Evolutionary conservation across 1,140 invertebrate genomes (phyloP).

Genomic region (Camponotus pennsylvanicus): DNA sequence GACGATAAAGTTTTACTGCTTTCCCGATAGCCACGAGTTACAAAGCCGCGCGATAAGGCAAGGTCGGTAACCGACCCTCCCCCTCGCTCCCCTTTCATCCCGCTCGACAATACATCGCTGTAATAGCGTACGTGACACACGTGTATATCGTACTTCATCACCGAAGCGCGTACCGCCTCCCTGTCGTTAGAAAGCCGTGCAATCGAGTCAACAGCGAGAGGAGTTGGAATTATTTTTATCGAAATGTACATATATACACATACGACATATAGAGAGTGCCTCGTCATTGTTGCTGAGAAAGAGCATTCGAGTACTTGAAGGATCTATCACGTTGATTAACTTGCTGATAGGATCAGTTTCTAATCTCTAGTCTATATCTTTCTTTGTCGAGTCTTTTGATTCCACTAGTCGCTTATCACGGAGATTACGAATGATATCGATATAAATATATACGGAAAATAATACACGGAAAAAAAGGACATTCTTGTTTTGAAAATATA

Average conservation of each 20-base stretch:
- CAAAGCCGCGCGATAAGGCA: constrained; percentile 74
- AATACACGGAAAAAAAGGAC: too few species aligned
- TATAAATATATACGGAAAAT: not conserved
- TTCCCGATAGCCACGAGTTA: constrained; percentile 72
- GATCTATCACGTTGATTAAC: constrained; percentile 1
- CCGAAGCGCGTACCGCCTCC: constrained; percentile 47
- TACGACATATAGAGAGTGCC: not conserved
- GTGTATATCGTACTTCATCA: constrained; percentile 19
- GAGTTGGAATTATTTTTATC: constrained; percentile 47
- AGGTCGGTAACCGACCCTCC: constrained; percentile 76
- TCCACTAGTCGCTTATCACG: not conserved
- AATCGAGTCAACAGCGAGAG: constrained; percentile 16
- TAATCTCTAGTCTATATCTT: constrained; percentile 9
- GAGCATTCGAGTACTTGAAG: not conserved
- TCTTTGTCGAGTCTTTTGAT: not conserved
- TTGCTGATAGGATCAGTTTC: not conserved
- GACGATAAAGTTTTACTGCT: constrained; percentile 76
- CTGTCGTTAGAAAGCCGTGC: constrained; percentile 21
- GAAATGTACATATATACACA: not conserved
- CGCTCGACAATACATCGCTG: constrained; percentile 43
- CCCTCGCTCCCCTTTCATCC: constrained; percentile 24
- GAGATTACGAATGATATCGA: too few species aligned
- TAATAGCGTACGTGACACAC: constrained; percentile 58
- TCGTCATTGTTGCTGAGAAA: not conserved
- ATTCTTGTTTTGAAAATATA: too few species aligned